Evolutionary conservation across 2,113 vertebrate genomes (phyloP).

Genomic region (Tiliqua scincoides): DNA sequence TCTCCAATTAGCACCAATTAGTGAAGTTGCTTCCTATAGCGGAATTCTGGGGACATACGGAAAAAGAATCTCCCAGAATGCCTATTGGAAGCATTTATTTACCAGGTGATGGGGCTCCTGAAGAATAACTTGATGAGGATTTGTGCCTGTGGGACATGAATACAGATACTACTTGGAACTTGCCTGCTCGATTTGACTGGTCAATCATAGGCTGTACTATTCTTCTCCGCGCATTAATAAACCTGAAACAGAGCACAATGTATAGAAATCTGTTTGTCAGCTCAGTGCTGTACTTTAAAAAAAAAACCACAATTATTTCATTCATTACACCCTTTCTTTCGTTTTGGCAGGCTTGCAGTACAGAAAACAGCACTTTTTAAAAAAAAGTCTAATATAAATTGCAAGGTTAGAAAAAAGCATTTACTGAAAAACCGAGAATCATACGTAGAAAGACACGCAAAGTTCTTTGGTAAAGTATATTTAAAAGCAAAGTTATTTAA

Average conservation of each 20-base stretch:
- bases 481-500: slow-evolving; percentile 24
- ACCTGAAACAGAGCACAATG: slow-evolving; percentile 88
- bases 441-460: not conserved
- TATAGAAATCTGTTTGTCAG: slow-evolving; percentile 68
- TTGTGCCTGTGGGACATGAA: slow-evolving; percentile 73
- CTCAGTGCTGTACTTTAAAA: slow-evolving; percentile 38
- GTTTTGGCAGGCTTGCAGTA: slow-evolving; percentile 10
- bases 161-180: slow-evolving; percentile 78
- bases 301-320: not conserved
- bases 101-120: slow-evolving; percentile 76
- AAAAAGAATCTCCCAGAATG: slow-evolving; percentile 78
- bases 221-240: slow-evolving; percentile 99
- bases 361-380: not conserved
- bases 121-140: slow-evolving; percentile 78
- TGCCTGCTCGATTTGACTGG: slow-evolving; percentile 99
- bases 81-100: slow-evolving; percentile 75
- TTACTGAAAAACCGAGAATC: slow-evolving; percentile 37
- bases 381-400: slow-evolving; percentile 40
- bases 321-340: slow-evolving; percentile 35
- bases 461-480: slow-evolving; percentile 31
- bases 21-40: slow-evolving; percentile 85
- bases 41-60: slow-evolving; percentile 80
- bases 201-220: slow-evolving; percentile 99
- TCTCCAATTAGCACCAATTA: slow-evolving; percentile 97
- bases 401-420: slow-evolving; percentile 46